Percentiles rank a stretch among this genome's conserved stretches.
Evolutionary conservation across 2,113 vertebrate species (phyloP).

Genomic region (Ornithorhynchus anatinus): DNA sequence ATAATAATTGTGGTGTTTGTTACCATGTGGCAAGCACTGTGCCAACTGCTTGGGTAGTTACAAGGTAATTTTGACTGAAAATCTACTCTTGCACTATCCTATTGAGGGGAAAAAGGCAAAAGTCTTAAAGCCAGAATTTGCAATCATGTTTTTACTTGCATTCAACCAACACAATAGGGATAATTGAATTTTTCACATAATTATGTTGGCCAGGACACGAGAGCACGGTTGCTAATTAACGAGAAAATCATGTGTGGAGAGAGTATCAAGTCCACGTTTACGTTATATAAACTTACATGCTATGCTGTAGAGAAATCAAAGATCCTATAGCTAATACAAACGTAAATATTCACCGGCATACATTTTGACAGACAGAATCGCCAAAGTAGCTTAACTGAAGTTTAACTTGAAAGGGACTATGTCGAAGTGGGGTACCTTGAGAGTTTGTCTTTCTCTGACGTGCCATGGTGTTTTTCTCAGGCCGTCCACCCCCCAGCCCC

Average conservation of each 20-base stretch:
- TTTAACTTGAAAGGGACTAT: slow-evolving; percentile 9
- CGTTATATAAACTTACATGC: background rate
- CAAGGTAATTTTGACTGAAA: too few relatives aligned
- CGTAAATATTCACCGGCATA: background rate
- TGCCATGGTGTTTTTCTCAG: too few relatives aligned
- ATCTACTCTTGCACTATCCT: too few relatives aligned
- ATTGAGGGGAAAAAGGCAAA: too few relatives aligned
- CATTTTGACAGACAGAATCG: background rate
- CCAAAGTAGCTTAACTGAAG: background rate
- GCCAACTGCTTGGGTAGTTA: too few relatives aligned
- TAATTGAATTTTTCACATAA: background rate
- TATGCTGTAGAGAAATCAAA: background rate
- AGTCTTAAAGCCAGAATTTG: too few relatives aligned
- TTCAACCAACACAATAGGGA: background rate
- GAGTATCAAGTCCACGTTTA: background rate
- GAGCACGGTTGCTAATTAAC: background rate
- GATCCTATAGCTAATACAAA: background rate
- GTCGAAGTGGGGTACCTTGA: background rate
- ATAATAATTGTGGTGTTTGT: too few relatives aligned
- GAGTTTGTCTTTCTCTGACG: background rate
- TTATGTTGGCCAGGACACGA: background rate
- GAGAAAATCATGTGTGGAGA: background rate
- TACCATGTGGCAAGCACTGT: too few relatives aligned
- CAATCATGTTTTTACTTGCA: background rate
- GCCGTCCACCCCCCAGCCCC: too few relatives aligned